Evolutionary conservation across 1,140 invertebrate species (phyloP), one percentile per base, ranked within the genome.

Genomic region (Melitaea cinxia): DNA sequence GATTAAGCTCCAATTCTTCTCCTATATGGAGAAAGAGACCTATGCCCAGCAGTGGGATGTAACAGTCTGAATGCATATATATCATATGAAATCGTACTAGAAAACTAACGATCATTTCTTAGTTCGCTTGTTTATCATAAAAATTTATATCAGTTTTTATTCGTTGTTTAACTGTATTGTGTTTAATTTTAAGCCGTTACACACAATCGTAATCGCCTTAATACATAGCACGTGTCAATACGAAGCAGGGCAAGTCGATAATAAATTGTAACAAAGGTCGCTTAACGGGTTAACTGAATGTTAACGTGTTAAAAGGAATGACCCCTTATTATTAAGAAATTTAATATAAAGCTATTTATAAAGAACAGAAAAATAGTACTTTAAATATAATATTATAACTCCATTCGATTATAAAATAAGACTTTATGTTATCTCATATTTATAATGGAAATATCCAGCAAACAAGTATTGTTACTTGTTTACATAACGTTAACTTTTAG

Each of bases 211-310:
- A 39, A 56, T 56, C 54, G 37, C 6, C 37, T 45, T 57, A 57
- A 19, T 21, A 4, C 23, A 14, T 2, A 17, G 1, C 33, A 56
- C 21, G 42, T 45, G n/a, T 26, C 54, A 57, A 28, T 56, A 26
- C 19, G 53, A 26, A 42, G 35, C 21, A 12, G 5, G 19, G 33
- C 21, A 37, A 55, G 37, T 55, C 33, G 33, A 55, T 21, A 35
- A 56, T n/a, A 17, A 23, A 23, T 47, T 47, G 42, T 47, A 4
- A 47, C 54, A 57, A 42, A 57, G 54, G 37, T 45, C 24, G 23
- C 12, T 23, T n/a, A 7, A 45, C 12, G 23, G 37, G 53, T 55
- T 39, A 55, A 55, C 33, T 55, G n/a, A 9, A 6, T 24, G 33
- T 30, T 54, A 54, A 15, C 1, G 23, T 21, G 42, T 28, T 4